Base-by-base conservation (phyloP, 2,113 vertebrate genomes). In the Atrichornis clamosus region DNA sequence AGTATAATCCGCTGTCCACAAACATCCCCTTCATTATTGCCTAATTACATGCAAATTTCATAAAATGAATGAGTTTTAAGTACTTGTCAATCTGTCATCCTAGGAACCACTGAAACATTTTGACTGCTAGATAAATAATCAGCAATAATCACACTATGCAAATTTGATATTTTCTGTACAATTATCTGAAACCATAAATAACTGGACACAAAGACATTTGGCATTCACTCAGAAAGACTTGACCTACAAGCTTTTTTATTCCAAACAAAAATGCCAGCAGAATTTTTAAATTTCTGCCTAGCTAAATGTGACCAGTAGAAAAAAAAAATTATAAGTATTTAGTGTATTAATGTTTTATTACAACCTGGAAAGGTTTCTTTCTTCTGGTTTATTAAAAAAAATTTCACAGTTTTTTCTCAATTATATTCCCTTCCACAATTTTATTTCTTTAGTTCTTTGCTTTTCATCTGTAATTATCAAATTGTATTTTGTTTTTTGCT, bases 141-240 rank as follows among this genome's bases (percentile, higher is more conserved):
- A 99, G 99, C 99, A 99, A 99, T 99, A 99, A 99, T 99, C 99
- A 98, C 98, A 98, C 98, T 99, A 99, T 99, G 99, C 99, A 99
- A 99, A 99, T 99, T 99, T 99, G 99, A 98, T 99, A 99, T 99
- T 99, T 99, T 99, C 99, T 98, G 98, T 99, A 99, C 99, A 99
- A 99, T 99, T 99, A 99, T 98, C 98, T 98, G 97, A 97, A 98
- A 98, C 98, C 99, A 99, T 99, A 99, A 99, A 99, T 99, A 99
- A 98, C 98, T 96, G 98, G 99, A 99, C 99, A 99, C 99, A 99
- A 99, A 99, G 98, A 99, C 98, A 98, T 98, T 99, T 99, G 99
- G 99, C 99, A 98, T 99, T 99, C 98, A 99, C 98, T 99, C 98
- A 96, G 89, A 96, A 97, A 97, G 95, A 97, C 93, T 97, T 98